A percentile compares a stretch with the other conserved stretches of the same genome.
phyloP scores from a whole-genome alignment of 2,888 invertebrate species.

The Sminthurinus aureus region DNA sequence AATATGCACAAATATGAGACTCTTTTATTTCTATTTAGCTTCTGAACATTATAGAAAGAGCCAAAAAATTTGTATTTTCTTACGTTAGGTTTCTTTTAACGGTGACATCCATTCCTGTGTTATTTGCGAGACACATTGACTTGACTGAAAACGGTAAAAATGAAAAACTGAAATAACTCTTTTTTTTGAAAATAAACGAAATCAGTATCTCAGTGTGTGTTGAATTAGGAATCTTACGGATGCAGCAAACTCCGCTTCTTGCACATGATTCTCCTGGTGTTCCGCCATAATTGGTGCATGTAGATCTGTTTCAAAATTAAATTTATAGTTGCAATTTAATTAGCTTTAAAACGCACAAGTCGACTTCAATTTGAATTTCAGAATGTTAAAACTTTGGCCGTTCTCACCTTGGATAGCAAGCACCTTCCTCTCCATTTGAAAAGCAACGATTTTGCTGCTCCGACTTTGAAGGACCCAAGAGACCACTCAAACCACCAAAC shows the following conservation, averaged over 20 bases:
- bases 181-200: not conserved
- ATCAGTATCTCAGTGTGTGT: not conserved
- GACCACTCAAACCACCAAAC: not conserved
- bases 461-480: not conserved
- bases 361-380: not conserved
- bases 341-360: not conserved
- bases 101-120: conserved; percentile 16
- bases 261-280: conserved; percentile 13
- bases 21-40: not conserved
- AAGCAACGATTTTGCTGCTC: not conserved
- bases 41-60: not conserved
- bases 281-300: conserved; percentile 19
- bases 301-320: not conserved
- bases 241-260: conserved; percentile 23
- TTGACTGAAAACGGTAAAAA: not conserved
- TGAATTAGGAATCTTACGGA: not conserved
- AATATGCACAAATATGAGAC: too few species aligned
- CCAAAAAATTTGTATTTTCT: too few species aligned
- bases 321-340: not conserved
- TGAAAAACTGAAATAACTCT: not conserved
- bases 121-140: conserved; percentile 4
- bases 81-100: not conserved
- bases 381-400: too few species aligned
- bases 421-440: conserved; percentile 8
- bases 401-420: conserved; percentile 11